These are phyloP conservation scores for Poecilobothrus nobilitatus DNA, from an alignment of 2,888 invertebrate genomes.

Conservation along the genomic window DNA sequence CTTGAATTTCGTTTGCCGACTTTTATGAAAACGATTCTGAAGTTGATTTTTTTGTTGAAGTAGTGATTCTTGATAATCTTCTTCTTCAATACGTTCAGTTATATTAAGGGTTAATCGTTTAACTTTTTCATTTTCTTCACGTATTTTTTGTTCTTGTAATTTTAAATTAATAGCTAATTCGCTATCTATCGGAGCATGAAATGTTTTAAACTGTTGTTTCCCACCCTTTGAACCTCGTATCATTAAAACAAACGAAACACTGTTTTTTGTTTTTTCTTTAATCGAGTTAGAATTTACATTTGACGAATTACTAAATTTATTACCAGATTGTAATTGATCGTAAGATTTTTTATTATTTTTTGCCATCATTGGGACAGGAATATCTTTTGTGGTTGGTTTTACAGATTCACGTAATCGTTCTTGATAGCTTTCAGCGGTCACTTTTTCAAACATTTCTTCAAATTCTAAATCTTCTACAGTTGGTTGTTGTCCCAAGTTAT, in stretches of 20 bases:
- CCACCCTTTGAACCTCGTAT: conserved; percentile 74
- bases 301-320: conserved; percentile 8
- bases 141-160: conserved; percentile 74
- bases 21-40: conserved; percentile 53
- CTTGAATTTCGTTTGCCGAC: conserved; percentile 67
- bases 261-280: conserved; percentile 55
- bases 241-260: conserved; percentile 87
- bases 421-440: conserved; percentile 85
- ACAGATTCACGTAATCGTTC: conserved; percentile 73
- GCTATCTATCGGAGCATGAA: conserved; percentile 80
- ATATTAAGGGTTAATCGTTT: conserved; percentile 84
- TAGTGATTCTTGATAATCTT: conserved; percentile 74
- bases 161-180: conserved; percentile 83
- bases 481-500: conserved; percentile 44
- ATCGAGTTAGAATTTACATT: conserved; percentile 15
- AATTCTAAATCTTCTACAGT: conserved; percentile 84
- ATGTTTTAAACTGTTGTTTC: conserved; percentile 83
- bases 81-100: conserved; percentile 92
- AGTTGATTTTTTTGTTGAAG: conserved; percentile 60
- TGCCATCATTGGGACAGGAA: conserved; percentile 80
- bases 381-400: conserved; percentile 79
- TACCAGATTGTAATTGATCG: conserved; percentile 59
- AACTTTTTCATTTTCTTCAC: conserved; percentile 72
- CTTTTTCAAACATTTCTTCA: conserved; percentile 79
- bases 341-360: conserved; percentile 70